Conservation (phyloP, 2,113 vertebrate genomes). For the Pelobates fuscus region DNA sequence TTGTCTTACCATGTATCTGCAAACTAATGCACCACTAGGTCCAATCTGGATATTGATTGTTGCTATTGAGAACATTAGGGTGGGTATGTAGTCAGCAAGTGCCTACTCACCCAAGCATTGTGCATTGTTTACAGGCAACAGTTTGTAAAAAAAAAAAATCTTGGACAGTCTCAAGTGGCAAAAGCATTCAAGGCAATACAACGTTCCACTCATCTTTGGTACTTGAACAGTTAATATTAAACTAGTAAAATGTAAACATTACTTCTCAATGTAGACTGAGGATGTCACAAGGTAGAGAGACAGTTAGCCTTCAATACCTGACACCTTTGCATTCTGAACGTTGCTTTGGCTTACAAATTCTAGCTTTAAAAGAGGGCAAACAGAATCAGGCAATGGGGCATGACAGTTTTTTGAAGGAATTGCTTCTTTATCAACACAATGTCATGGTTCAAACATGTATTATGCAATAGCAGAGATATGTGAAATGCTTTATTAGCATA, state of each 20-base stretch:
- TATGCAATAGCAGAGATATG: conserved; percentile 1
- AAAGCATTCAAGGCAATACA: no score
- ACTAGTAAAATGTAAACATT: neutral
- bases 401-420: conserved; percentile 21
- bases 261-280: neutral
- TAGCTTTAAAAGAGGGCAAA: conserved; percentile 5
- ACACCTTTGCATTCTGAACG: conserved; percentile 2
- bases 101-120: no score
- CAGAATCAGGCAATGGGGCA: neutral
- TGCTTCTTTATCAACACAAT: conserved; percentile 22
- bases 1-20: no score
- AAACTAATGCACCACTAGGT: no score
- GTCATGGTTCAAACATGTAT: conserved; percentile 11
- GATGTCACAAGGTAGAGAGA: neutral
- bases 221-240: neutral
- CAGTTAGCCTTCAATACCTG: neutral
- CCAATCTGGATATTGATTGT: no score
- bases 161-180: no score
- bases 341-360: neutral
- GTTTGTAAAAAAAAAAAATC: no score
- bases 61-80: no score
- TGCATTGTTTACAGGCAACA: no score
- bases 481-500: conserved; percentile 29
- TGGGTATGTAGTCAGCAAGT: no score
- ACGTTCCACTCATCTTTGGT: no score